Evolutionary conservation across 2,797 vertebrate species (phyloP).

Genomic region (Acanthis flammea): DNA sequence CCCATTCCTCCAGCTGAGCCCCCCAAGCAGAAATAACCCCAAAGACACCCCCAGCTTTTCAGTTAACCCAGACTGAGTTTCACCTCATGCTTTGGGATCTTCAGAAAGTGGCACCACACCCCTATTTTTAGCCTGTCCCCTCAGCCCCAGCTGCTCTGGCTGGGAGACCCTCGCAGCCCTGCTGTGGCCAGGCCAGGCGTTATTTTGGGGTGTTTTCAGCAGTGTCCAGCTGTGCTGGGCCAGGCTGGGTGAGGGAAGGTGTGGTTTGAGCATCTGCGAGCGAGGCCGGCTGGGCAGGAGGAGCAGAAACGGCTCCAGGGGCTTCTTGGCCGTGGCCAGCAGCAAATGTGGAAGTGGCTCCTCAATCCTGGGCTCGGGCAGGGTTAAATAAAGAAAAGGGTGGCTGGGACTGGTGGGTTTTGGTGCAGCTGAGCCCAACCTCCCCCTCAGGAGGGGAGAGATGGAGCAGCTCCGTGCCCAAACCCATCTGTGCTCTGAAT

Average conservation of each 20-base stretch:
- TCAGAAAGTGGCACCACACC: not conserved
- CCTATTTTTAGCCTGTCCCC: not conserved
- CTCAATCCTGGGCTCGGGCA: not conserved
- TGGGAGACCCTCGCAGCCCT: not conserved
- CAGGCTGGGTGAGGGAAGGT: not conserved
- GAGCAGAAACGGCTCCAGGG: not conserved
- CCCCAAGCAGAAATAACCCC: not conserved
- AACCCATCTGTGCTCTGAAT: rapidly evolving
- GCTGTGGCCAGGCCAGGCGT: not conserved
- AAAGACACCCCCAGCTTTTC: rapidly evolving
- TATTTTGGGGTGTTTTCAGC: not conserved
- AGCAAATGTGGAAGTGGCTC: constrained; percentile 47
- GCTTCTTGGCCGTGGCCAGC: not conserved
- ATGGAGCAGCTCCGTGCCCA: rapidly evolving
- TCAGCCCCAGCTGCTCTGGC: not conserved
- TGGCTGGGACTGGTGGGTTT: not conserved
- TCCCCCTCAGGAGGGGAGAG: not conserved
- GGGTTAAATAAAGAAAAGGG: not conserved
- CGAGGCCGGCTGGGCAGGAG: not conserved
- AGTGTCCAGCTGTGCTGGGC: constrained; percentile 25
- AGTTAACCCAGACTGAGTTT: not conserved
- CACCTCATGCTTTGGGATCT: not conserved
- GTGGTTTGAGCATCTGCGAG: constrained; percentile 65
- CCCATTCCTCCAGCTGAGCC: not conserved
- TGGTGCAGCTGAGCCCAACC: not conserved